Conservation (phyloP, 2,113 vertebrate species). For the Australoheros scitulus region DNA sequence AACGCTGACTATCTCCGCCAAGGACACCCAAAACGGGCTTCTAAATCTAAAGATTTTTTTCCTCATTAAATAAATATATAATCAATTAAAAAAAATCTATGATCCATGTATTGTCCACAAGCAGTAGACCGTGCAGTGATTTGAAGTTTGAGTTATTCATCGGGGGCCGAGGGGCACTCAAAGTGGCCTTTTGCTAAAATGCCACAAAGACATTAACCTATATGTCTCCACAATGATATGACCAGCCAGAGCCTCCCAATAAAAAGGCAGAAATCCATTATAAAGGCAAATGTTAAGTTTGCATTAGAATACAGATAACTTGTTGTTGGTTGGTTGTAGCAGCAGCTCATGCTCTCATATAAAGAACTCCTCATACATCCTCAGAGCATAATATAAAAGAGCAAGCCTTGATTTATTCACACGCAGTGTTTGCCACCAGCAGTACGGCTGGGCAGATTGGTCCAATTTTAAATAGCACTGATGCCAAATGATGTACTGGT, state of each 20-base stretch:
- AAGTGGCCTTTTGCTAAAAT: slow-evolving; percentile 83
- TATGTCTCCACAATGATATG: slow-evolving; percentile 75
- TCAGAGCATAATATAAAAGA: slow-evolving; percentile 39
- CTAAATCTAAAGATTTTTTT: background rate
- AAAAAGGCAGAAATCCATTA: slow-evolving; percentile 76
- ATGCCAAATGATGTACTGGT: background rate
- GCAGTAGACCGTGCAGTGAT: slow-evolving; percentile 5
- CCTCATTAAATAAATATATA: background rate
- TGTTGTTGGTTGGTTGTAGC: slow-evolving; percentile 56
- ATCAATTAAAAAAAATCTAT: background rate
- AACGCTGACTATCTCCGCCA: background rate
- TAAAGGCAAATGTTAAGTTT: slow-evolving; percentile 85
- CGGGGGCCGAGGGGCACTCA: slow-evolving; percentile 56
- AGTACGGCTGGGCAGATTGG: background rate
- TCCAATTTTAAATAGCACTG: background rate
- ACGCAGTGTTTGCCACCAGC: background rate
- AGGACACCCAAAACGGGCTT: background rate
- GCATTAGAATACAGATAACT: slow-evolving; percentile 74
- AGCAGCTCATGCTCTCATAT: slow-evolving; percentile 49
- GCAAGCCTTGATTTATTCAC: slow-evolving; percentile 11
- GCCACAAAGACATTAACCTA: slow-evolving; percentile 80
- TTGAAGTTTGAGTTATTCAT: slow-evolving; percentile 78
- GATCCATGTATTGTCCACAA: background rate
- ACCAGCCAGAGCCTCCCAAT: slow-evolving; percentile 61
- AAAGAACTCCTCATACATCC: slow-evolving; percentile 49